Evolutionary conservation across 2,113 vertebrate species (phyloP).

Genomic region (Pelodiscus sinensis): DNA sequence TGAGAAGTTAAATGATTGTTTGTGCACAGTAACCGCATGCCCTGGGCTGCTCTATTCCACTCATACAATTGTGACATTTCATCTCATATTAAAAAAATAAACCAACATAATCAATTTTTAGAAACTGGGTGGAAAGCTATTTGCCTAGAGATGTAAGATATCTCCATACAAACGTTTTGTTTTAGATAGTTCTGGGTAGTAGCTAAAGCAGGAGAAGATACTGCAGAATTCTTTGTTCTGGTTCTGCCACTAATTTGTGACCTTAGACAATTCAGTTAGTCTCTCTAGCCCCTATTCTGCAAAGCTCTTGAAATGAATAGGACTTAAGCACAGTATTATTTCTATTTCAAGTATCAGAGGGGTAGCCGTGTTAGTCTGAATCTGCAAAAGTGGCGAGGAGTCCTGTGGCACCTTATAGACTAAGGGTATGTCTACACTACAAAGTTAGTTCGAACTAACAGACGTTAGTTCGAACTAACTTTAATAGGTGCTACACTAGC

Average conservation of each 20-base stretch:
- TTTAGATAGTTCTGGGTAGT: background rate
- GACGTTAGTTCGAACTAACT: no score
- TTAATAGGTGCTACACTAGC: no score
- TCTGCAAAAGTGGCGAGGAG: no score
- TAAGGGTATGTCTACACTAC: no score
- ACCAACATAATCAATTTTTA: constrained; percentile 12
- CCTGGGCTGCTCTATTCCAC: constrained; percentile 41
- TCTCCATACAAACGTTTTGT: background rate
- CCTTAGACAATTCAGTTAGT: background rate
- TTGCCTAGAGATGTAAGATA: constrained; percentile 3
- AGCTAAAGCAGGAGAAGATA: constrained; percentile 10
- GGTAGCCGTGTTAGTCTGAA: no score
- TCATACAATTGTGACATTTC: constrained; percentile 20
- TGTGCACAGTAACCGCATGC: constrained; percentile 34
- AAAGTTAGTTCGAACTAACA: no score
- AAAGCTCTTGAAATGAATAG: background rate
- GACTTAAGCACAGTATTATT: background rate
- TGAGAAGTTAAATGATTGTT: constrained; percentile 45
- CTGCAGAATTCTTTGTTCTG: background rate
- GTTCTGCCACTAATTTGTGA: background rate
- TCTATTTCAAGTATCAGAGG: no score
- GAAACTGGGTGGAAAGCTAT: constrained; percentile 19
- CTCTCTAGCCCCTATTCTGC: background rate
- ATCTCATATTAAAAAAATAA: constrained; percentile 14
- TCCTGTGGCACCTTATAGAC: no score